phyloP scores from a whole-genome alignment of 2,797 vertebrate genomes.

The Danio jaintianensis region DNA sequence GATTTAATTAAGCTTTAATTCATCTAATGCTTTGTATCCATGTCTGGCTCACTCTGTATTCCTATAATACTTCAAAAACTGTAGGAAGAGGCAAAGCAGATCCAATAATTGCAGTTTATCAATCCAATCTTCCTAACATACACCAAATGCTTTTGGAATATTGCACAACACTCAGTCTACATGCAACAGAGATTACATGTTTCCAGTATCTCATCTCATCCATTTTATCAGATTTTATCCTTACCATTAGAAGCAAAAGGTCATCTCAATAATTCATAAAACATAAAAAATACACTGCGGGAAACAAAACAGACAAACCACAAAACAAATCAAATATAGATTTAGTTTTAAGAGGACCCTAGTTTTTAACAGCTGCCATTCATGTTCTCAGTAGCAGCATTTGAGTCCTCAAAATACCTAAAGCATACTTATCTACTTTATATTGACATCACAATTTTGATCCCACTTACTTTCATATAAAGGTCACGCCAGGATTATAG shows the following conservation, averaged over 20 bases:
- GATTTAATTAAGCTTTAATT: conserved; percentile 1
- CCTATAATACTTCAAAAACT: conserved; percentile 3
- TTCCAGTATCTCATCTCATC: neutral
- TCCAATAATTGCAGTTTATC: neutral
- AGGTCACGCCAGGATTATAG: conserved; percentile 39
- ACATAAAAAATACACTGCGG: neutral
- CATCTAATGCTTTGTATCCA: neutral
- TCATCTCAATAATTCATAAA: neutral
- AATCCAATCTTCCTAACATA: neutral
- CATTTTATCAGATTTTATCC: neutral
- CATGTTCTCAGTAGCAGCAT: neutral
- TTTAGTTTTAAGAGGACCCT: neutral
- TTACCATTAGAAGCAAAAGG: neutral
- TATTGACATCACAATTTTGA: conserved; percentile 32
- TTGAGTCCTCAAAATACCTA: conserved; percentile 12
- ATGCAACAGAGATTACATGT: neutral
- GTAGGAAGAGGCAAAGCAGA: neutral
- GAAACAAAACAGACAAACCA: no score
- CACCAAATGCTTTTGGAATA: conserved; percentile 2
- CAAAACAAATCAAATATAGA: neutral
- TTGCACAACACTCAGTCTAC: neutral
- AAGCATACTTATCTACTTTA: conserved; percentile 21
- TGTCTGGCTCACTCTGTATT: neutral
- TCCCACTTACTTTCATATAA: conserved; percentile 42
- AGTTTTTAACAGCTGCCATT: neutral